Base-by-base conservation (phyloP, 2,888 invertebrate species). In the Diaperis boleti region DNA sequence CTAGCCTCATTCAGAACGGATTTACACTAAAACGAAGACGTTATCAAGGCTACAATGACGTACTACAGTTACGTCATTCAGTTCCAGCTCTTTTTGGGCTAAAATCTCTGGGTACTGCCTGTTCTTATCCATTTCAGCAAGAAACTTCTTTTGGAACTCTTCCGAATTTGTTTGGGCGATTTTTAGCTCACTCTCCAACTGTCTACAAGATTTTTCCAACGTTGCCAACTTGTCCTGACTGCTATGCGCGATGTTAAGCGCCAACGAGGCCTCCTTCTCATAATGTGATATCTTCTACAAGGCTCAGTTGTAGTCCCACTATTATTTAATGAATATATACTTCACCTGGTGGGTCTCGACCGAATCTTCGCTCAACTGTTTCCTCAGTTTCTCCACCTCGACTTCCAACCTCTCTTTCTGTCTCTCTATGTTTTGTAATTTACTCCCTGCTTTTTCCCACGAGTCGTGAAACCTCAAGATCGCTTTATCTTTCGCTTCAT, bases 261-360 rank as follows among this genome's bases (percentile, higher is more conserved):
- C 88, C 81, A 90, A 90, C 20, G 90, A 86, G 1, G 91, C 81
- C 81, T 94, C 93, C 3, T 85, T 83, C 81, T 92, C 92, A 69
- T 87, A 85, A 33, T 86, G 85, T 64, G 84, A 85, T 0, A 88
- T 83, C 80, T 88, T 79, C 81, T 80, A 57, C 18, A 59, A 45
- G n/a, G n/a, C n/a, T n/a, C n/a, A n/a, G n/a, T n/a, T n/a, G n/a
- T n/a, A n/a, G n/a, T n/a, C n/a, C n/a, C n/a, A n/a, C n/a, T n/a
- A n/a, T n/a, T n/a, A n/a, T n/a, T n/a, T n/a, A n/a, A n/a, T n/a
- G 4, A 26, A 5, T 15, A 42, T n/a, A 39, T 11, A 42, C n/a
- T n/a, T n/a, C 5, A 79, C 79, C 69, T 79, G 74, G 47, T 71
- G 65, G n/a, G 74, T 73, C 52, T 79, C 77, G 17, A 76, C 72